A percentile compares a stretch with the other conserved stretches of the same genome.
These are phyloP conservation scores for Coelinius sp. DNA, from an alignment of 2,888 invertebrate species.

Conservation along the genomic window DNA sequence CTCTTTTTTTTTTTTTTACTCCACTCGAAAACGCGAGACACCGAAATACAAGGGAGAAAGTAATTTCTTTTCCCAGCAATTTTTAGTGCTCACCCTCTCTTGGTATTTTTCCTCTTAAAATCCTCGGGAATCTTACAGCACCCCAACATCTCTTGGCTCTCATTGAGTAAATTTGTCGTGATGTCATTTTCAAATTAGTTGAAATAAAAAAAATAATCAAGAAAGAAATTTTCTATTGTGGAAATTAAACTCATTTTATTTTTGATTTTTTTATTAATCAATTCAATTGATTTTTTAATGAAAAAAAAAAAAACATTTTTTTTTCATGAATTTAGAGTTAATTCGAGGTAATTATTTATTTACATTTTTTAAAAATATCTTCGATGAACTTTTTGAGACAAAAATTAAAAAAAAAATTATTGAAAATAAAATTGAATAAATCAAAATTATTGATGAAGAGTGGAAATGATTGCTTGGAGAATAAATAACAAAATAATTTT, in stretches of 20 bases:
- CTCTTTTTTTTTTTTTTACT: slow-evolving; percentile 32
- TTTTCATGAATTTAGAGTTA: too few relatives aligned
- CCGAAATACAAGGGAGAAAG: slow-evolving; percentile 59
- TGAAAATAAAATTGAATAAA: too few relatives aligned
- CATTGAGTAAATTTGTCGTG: slow-evolving; percentile 21
- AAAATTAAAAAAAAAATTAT: too few relatives aligned
- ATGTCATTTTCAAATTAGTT: slow-evolving; percentile 20
- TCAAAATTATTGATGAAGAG: too few relatives aligned
- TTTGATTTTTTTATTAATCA: too few relatives aligned
- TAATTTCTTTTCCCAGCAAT: slow-evolving; percentile 58
- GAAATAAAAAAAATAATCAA: slow-evolving; percentile 1
- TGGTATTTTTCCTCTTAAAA: slow-evolving; percentile 20
- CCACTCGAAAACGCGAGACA: slow-evolving; percentile 48
- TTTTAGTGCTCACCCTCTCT: slow-evolving; percentile 48
- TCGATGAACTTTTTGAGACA: too few relatives aligned
- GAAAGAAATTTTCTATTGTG: background rate
- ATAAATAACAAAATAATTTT: too few relatives aligned
- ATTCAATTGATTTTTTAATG: too few relatives aligned
- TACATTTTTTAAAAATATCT: too few relatives aligned
- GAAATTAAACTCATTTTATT: background rate
- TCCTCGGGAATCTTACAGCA: slow-evolving; percentile 17
- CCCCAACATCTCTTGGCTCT: background rate
- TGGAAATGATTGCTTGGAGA: too few relatives aligned
- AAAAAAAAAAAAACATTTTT: too few relatives aligned
- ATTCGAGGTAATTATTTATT: too few relatives aligned